Conservation (phyloP, 2,888 invertebrate genomes). For the Drosophila atripex region DNA sequence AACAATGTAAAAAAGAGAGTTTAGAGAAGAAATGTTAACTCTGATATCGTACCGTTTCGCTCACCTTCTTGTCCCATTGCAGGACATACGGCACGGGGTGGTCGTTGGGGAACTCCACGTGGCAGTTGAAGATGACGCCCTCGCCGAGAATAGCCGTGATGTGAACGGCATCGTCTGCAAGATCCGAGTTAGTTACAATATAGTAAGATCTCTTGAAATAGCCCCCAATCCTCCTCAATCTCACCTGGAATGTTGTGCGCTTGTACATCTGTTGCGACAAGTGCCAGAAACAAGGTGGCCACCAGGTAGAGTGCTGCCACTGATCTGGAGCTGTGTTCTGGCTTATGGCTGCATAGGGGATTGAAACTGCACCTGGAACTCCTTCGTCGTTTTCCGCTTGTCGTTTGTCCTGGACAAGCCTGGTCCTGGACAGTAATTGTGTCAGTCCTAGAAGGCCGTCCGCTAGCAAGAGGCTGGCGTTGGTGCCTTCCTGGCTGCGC, state of each 20-base stretch:
- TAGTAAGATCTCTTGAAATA: too few relatives aligned
- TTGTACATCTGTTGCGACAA: conserved; percentile 80
- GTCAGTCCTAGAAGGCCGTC: conserved; percentile 36
- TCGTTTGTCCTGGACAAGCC: conserved; percentile 68
- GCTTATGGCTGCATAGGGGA: not conserved
- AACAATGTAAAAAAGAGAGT: conserved; percentile 85
- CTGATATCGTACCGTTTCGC: conserved; percentile 95
- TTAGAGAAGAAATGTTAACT: conserved; percentile 84
- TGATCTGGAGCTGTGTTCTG: conserved; percentile 7
- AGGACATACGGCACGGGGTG: conserved; percentile 98
- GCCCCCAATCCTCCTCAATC: conserved; percentile 21
- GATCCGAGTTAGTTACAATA: not conserved
- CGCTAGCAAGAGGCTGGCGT: conserved; percentile 34
- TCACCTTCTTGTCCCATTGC: conserved; percentile 99
- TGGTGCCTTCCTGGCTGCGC: conserved; percentile 77
- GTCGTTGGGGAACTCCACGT: conserved; percentile 98
- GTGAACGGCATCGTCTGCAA: conserved; percentile 92
- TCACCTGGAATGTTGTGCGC: conserved; percentile 84
- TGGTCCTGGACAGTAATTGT: conserved; percentile 58
- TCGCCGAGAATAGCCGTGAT: conserved; percentile 98
- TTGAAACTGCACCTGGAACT: conserved; percentile 9
- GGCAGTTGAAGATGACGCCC: conserved; percentile 98
- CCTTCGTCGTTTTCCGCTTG: conserved; percentile 57
- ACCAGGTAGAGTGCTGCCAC: conserved; percentile 73
- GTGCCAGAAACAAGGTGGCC: conserved; percentile 78